Percentiles rank a stretch among this genome's conserved stretches.
These are phyloP conservation scores for Uropsilus gracilis DNA, from an alignment of 2,113 vertebrate species.

Conservation along the genomic window DNA sequence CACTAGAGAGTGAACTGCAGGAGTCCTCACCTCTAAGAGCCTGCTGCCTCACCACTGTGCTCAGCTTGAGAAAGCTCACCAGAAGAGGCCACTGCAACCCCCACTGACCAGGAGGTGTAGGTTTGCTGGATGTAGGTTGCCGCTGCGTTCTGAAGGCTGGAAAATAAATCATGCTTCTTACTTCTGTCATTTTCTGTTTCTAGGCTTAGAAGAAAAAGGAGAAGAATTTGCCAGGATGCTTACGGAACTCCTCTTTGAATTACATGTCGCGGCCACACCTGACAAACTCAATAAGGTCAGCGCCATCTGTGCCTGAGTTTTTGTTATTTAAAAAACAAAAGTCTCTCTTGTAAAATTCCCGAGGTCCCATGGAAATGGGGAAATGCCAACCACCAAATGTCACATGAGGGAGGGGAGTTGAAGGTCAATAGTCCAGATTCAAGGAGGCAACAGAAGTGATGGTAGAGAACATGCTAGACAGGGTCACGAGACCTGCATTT, in stretches of 20 bases:
- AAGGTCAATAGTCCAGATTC: neutral
- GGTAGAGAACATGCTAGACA: neutral
- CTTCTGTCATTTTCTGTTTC: slow-evolving; percentile 58
- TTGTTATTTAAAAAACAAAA: neutral
- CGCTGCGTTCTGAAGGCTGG: neutral
- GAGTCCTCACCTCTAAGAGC: neutral
- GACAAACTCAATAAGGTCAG: slow-evolving; percentile 98
- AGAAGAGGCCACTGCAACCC: neutral
- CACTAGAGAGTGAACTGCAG: neutral
- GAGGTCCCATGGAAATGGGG: neutral
- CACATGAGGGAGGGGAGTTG: neutral
- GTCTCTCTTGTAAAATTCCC: neutral
- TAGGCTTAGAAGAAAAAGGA: slow-evolving; percentile 86
- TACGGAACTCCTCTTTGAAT: slow-evolving; percentile 97
- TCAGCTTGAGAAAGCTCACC: neutral
- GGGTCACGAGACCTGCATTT: neutral
- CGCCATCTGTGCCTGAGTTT: neutral
- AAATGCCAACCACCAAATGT: neutral
- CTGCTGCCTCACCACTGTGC: neutral
- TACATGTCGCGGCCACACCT: slow-evolving; percentile 97
- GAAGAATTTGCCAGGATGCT: slow-evolving; percentile 95
- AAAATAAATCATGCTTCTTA: slow-evolving; percentile 27
- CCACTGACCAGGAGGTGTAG: neutral
- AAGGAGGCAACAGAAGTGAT: neutral
- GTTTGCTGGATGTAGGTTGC: neutral